phyloP scores from a whole-genome alignment of 1,140 invertebrate species.

The Drosophila littoralis region DNA sequence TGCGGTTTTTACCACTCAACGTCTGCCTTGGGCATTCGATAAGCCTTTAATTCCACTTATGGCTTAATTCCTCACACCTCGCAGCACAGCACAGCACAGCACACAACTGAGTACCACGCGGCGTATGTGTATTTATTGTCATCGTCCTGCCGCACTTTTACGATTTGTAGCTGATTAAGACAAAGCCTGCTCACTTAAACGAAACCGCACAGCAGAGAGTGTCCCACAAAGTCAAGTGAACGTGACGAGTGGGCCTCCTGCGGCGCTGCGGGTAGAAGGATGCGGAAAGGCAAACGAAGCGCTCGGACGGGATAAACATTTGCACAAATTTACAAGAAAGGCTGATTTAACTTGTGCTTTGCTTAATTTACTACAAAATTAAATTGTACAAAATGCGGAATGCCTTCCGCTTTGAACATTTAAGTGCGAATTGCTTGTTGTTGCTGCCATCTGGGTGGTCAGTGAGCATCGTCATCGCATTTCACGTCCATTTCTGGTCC shows the following conservation, averaged over 20 bases:
- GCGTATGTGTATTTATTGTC: constrained; percentile 47
- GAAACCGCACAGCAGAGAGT: neutral
- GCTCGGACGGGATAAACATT: constrained; percentile 42
- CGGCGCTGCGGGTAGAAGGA: neutral
- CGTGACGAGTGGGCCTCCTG: constrained; percentile 20
- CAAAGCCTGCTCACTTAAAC: constrained; percentile 18
- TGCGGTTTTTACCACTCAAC: neutral
- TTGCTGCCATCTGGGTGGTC: constrained; percentile 35
- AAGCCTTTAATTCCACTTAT: constrained; percentile 43
- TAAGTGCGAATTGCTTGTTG: constrained; percentile 55
- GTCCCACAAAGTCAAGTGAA: constrained; percentile 28
- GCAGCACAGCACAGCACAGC: neutral
- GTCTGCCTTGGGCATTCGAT: constrained; percentile 5
- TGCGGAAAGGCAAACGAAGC: neutral
- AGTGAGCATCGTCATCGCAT: constrained; percentile 19
- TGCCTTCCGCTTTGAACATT: constrained; percentile 43
- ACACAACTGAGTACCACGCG: constrained; percentile 10
- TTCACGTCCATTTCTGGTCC: constrained; percentile 10
- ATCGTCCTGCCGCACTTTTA: constrained; percentile 20
- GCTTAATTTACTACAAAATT: constrained; percentile 68
- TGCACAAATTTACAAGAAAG: constrained; percentile 54
- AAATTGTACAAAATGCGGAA: constrained; percentile 57
- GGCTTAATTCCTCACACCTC: constrained; percentile 36
- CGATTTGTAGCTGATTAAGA: constrained; percentile 43
- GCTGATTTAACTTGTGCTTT: constrained; percentile 55